Evolutionary conservation across 2,888 invertebrate species (phyloP), one percentile per base, ranked within the genome.

Genomic region (Morinoia aosen): DNA sequence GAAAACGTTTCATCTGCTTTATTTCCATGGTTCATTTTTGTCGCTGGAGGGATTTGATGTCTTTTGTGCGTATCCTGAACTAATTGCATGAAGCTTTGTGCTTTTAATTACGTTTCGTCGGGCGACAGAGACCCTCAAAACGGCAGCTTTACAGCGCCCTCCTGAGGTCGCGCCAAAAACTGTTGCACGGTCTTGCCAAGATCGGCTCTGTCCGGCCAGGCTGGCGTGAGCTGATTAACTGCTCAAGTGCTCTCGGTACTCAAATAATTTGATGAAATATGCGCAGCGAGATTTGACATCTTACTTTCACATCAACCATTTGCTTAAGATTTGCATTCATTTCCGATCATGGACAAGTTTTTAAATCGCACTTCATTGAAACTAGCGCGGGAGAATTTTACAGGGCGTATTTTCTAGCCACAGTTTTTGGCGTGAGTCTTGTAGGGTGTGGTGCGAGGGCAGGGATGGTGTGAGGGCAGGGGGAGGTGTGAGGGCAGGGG

Each of bases 111-210:
- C 48, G 39, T 40, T 40, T 11, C 90, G 40, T 76, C 25, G 76
- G 76, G 76, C 76, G 76, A 76, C 33, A 76, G 33, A 76, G 76
- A 33, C 76, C 76, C 76, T 76, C 25, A 76, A 76, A 76, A 19
- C 76, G 76, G 25, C 76, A 76, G 76, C 76, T 76, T 76, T 19
- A 33, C 76, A 25, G 76, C 25, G 25, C 33, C 10, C 8, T 33
- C 56, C n/a, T n/a, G 39, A 39, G 57, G 57, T 97, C 97, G 97
- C 91, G n/a, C 91, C 33, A 39, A 57, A 56, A 91, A 91, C 91
- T 39, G 57, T 57, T 91, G 19, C 91, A 19, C 1, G 19, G 39
- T 56, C 91, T 40, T 57, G 56, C 56, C 76, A 76, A 76, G 33
- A 25, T 33, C 33, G 25, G 19, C 25, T 25, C 25, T 76, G 33